Base-by-base conservation (phyloP, 2,113 vertebrate species). In the Nerophis ophidion region DNA sequence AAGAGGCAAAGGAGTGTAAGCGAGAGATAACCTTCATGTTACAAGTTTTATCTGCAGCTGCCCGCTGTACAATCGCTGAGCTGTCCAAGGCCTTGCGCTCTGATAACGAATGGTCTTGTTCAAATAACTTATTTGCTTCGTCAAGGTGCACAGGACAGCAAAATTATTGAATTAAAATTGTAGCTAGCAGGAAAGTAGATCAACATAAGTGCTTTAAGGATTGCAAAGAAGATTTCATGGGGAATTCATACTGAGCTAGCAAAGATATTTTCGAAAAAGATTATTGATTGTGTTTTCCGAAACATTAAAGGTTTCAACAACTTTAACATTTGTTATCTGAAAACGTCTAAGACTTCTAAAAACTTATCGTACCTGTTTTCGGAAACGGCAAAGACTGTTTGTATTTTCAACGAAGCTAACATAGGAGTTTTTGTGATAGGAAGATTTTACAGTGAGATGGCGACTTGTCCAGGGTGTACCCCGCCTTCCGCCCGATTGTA, bases 21-120 rank as follows among this genome's bases (percentile, higher is more conserved):
- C 11, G 0, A 58, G 17, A 86, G 87, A 89, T 87, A 89, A 80
- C 70, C 69, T 76, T 73, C 76, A 54, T 36, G 55, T 71, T 60
- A 45, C 68, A 63, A 46, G 36, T 33, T 61, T 83, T 85, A 84
- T 85, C 82, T 73, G 57, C 14, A 61, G 61, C 36, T 4, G 35
- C 0, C 64, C 0, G 12, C 48, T 47, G 45, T 61, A 57, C 54
- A 64, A 57, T 36, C 35, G 7, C 56, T 12, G 61, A 40, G 14
- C 40, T 38, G 14, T 52, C 57, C 4, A 54, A 5, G 60, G 2
- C 33, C 50, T 57, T 48, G 26, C 19, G 40, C 9, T 42, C 11
- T 36, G 16, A 62, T 73, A 46, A 59, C 17, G 48, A 66, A 38
- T 16, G 14, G 47, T 55, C 44, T 14, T 56, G 8, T 12, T 56